Evolutionary conservation across 1,140 invertebrate species (phyloP).

Genomic region (Drosophila baimaii): DNA sequence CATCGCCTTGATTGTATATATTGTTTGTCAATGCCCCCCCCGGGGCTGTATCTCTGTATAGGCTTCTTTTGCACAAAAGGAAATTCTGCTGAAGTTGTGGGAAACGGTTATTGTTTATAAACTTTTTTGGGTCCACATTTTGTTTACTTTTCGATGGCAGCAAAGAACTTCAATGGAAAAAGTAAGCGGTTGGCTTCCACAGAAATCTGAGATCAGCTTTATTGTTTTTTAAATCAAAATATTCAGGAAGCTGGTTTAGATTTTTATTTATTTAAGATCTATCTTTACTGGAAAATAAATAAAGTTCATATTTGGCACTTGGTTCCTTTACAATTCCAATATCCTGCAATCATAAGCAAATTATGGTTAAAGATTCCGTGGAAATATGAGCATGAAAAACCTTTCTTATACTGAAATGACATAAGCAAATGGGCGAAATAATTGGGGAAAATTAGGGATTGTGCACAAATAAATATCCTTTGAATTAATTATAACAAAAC

Average conservation of each 20-base stretch:
- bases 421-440: no score
- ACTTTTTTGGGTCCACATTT: no score
- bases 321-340: background rate
- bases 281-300: background rate
- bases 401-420: no score
- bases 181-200: background rate
- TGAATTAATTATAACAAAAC: no score
- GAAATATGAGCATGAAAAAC: background rate
- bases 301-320: no score
- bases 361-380: background rate
- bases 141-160: background rate
- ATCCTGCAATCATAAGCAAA: background rate
- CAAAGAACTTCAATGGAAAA: background rate
- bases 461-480: no score
- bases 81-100: background rate
- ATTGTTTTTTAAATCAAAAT: background rate
- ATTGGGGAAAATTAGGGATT: no score
- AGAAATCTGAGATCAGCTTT: slow-evolving; percentile 1
- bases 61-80: background rate
- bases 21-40: background rate
- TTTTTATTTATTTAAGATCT: background rate
- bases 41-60: background rate
- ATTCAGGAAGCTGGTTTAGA: no score
- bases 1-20: background rate
- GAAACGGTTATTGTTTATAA: slow-evolving; percentile 1